Evolutionary conservation across 2,113 vertebrate genomes (phyloP), one percentile per base, ranked within the genome.

Genomic region (Indicator maculatus): DNA sequence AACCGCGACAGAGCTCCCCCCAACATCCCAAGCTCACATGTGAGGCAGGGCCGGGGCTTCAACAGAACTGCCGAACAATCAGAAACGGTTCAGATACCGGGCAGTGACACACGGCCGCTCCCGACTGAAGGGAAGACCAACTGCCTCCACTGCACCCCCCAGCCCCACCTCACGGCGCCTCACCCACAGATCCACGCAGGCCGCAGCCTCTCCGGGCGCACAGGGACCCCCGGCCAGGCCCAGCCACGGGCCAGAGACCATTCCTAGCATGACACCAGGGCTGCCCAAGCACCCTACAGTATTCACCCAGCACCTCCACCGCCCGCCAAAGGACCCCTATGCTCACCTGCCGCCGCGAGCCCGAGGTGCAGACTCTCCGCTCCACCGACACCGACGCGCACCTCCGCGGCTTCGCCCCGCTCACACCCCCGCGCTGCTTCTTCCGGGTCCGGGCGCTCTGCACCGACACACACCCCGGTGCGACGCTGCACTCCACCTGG

Each of bases 1-100:
- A 6, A 9, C 5, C 4, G 33, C 4, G 5, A 20, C 53, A 26
- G 3, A 4, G 6, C 53, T 1, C 12, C 27, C 26, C 41, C 3
- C 38, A 2, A 11, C 44, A 8, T 2, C 23, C 5, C 36, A 5
- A 31, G 10, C 12, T 26, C 59, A 17, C 7, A 12, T 2, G 28
- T 0, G 15, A 24, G 39, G 44, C 1, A 13, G 8, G 12, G n/a
- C 26, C 33, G 3, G 14, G 44, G 15, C 33, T 13, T 4, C 39
- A 8, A 15, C 6, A 21, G 27, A 31, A 7, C 38, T 4, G n/a
- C 26, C 44, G 9, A 9, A 15, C 7, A 4, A 24, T 15, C 24
- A 6, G 7, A 6, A 33, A 19, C 28, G 28, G 45, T 1, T 31
- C 67, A 19, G n/a, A 10, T 5, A 39, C 23, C 60, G 53, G 70